These are phyloP conservation scores for Peribatodes rhomboidaria DNA, from an alignment of 2,888 invertebrate genomes.

Conservation along the genomic window DNA sequence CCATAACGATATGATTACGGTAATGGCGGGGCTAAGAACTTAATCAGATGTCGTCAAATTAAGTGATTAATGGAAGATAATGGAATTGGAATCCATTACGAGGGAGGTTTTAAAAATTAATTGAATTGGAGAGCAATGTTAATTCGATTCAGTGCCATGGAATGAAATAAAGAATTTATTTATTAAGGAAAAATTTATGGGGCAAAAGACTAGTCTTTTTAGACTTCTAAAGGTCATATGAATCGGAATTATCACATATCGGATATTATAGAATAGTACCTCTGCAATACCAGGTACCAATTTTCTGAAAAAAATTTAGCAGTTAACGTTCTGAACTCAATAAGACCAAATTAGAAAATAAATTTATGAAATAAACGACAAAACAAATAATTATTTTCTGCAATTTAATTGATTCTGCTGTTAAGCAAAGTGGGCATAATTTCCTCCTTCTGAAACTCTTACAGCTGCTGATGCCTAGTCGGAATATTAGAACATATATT, in stretches of 20 bases:
- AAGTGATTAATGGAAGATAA: conserved; percentile 49
- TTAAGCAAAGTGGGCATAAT: too few species aligned
- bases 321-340: too few species aligned
- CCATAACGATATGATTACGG: conserved; percentile 58
- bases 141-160: not conserved
- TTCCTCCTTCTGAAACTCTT: too few species aligned
- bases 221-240: not conserved
- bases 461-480: too few species aligned
- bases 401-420: too few species aligned
- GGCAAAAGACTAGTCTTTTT: not conserved
- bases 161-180: not conserved
- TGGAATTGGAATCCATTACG: conserved; percentile 43
- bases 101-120: conserved; percentile 31
- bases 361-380: too few species aligned
- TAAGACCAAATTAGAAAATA: too few species aligned
- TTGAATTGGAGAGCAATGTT: conserved; percentile 8
- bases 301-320: too few species aligned
- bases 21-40: conserved; percentile 53
- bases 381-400: too few species aligned
- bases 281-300: too few species aligned
- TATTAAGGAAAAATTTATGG: not conserved
- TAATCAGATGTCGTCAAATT: conserved; percentile 52
- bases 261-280: too few species aligned
- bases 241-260: not conserved
- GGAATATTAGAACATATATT: too few species aligned